A percentile compares a stretch with the other conserved stretches of the same genome.
Conservation (phyloP, 2,888 invertebrate species). For the Diarsia brunnea region DNA sequence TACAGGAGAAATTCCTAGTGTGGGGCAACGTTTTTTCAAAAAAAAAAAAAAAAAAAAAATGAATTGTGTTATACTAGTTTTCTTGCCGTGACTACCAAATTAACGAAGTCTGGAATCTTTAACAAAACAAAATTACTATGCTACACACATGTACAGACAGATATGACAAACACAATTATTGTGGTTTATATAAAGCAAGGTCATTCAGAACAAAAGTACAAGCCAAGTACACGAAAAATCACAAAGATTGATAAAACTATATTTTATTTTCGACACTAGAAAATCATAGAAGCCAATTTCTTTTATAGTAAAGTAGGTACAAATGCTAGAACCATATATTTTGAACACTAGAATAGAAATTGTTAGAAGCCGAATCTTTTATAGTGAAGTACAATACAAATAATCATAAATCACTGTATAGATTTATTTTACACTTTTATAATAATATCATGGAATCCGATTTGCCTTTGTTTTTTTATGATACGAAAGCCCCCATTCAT, state of each 20-base stretch:
- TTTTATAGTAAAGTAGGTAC: conserved; percentile 2
- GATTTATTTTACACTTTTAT: conserved; percentile 23
- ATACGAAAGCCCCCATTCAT: conserved; percentile 17
- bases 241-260: conserved; percentile 15
- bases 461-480: conserved; percentile 31
- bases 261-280: conserved; percentile 31
- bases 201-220: conserved; percentile 33
- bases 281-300: conserved; percentile 27
- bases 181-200: conserved; percentile 24
- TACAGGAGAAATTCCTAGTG: no score
- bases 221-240: background rate
- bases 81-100: conserved; percentile 1
- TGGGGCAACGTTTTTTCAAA: no score
- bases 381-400: conserved; percentile 19
- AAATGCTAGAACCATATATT: conserved; percentile 29
- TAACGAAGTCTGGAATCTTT: background rate
- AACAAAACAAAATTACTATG: conserved; percentile 2
- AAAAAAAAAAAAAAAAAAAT: background rate
- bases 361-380: conserved; percentile 9
- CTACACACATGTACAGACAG: background rate
- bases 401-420: conserved; percentile 48
- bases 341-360: conserved; percentile 27
- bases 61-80: background rate
- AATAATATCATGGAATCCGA: conserved; percentile 43
- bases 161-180: conserved; percentile 2